These are phyloP conservation scores for Triops cancriformis DNA, from an alignment of 1,140 invertebrate species.

Conservation along the genomic window DNA sequence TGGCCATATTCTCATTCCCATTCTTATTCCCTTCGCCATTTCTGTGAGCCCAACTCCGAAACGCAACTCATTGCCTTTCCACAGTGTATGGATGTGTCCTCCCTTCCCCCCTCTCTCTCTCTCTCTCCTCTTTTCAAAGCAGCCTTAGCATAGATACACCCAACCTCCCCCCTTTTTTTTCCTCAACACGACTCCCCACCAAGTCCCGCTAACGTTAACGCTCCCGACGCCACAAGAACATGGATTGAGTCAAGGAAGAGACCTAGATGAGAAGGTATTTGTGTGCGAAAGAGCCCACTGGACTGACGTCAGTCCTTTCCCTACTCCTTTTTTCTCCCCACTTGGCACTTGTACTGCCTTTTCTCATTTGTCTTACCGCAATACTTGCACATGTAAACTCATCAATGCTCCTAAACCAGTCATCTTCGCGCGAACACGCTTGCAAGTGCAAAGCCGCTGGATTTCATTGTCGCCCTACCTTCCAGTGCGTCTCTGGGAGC, in stretches of 20 bases:
- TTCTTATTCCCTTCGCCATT: slow-evolving; percentile 6
- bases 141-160: background rate
- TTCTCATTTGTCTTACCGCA: background rate
- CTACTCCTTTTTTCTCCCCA: background rate
- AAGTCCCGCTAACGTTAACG: slow-evolving; percentile 12
- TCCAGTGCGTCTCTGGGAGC: background rate
- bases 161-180: background rate
- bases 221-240: slow-evolving; percentile 12
- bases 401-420: no score
- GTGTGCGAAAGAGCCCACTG: slow-evolving; percentile 2
- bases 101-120: background rate
- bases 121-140: no score
- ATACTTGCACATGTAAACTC: background rate
- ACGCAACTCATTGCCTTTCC: slow-evolving; percentile 9
- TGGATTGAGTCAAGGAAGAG: slow-evolving; percentile 9
- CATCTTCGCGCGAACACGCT: no score
- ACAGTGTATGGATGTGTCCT: background rate
- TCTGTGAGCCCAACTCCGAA: background rate
- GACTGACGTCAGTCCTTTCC: background rate
- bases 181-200: background rate
- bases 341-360: background rate
- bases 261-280: slow-evolving; percentile 10
- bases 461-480: no score
- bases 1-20: background rate
- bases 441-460: no score